Percentiles rank a stretch among this genome's conserved stretches.
Conservation (phyloP, 2,113 vertebrate species). For the Labrus mixtus region DNA sequence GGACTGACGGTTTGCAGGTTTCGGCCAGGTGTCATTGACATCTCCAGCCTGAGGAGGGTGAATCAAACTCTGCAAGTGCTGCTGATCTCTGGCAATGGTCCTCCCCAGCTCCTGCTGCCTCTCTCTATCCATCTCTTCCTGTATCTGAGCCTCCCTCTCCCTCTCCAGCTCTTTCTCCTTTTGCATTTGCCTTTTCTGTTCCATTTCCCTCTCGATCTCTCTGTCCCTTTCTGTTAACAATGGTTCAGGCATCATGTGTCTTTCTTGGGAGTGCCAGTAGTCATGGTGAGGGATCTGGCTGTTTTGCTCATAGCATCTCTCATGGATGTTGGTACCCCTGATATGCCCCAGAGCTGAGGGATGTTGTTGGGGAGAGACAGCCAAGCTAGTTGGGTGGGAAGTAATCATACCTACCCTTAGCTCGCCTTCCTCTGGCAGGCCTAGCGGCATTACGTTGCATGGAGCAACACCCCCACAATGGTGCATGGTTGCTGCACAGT, state of each 20-base stretch:
- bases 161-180: conserved; percentile 52
- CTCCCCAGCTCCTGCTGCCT: conserved; percentile 59
- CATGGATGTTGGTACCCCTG: conserved; percentile 49
- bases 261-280: conserved; percentile 70
- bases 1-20: conserved; percentile 74
- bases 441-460: conserved; percentile 46
- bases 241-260: conserved; percentile 62
- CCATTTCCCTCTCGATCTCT: conserved; percentile 65
- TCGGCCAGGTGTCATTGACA: conserved; percentile 85
- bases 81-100: conserved; percentile 56
- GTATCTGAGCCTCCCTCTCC: conserved; percentile 59
- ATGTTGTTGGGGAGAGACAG: conserved; percentile 67
- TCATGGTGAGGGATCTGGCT: conserved; percentile 59
- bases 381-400: conserved; percentile 49
- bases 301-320: conserved; percentile 55
- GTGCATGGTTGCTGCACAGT: conserved; percentile 78
- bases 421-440: conserved; percentile 66
- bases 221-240: conserved; percentile 60
- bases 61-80: conserved; percentile 67
- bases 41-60: conserved; percentile 76
- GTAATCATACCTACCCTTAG: conserved; percentile 40
- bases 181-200: conserved; percentile 64
- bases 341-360: conserved; percentile 58
- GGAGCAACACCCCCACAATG: conserved; percentile 63
- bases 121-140: conserved; percentile 63